Conservation (phyloP, 1,140 invertebrate species). For the Oscheius sp. region DNA sequence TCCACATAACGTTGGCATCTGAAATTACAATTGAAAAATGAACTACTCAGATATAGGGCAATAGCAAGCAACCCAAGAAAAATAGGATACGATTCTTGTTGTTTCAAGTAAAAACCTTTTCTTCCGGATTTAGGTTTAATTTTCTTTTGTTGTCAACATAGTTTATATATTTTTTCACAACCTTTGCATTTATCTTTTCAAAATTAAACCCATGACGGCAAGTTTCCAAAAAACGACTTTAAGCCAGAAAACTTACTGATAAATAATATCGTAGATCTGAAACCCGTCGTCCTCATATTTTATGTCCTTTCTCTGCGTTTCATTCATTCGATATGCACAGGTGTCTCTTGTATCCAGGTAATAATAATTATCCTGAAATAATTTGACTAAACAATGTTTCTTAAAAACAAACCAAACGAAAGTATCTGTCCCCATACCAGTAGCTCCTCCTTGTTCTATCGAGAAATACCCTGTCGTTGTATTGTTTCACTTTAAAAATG, state of each 20-base stretch:
- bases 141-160: slow-evolving; percentile 7
- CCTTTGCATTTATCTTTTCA: no score
- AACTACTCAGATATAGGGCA: no score
- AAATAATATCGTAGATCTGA: slow-evolving; percentile 53
- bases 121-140: no score
- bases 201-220: no score
- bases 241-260: slow-evolving; percentile 57
- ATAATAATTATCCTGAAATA: slow-evolving; percentile 56
- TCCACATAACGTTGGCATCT: slow-evolving; percentile 59
- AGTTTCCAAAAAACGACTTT: no score
- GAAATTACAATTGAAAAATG: slow-evolving; percentile 29
- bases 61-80: no score
- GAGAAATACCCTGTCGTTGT: slow-evolving; percentile 60
- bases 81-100: no score
- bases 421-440: slow-evolving; percentile 58
- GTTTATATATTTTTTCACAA: no score
- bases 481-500: slow-evolving; percentile 54
- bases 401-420: slow-evolving; percentile 43
- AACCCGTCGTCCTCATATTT: slow-evolving; percentile 56
- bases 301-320: slow-evolving; percentile 47
- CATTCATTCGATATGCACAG: slow-evolving; percentile 55
- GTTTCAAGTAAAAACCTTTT: no score
- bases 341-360: slow-evolving; percentile 55
- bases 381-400: not conserved
- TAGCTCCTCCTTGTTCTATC: slow-evolving; percentile 51